A percentile compares a stretch with the other conserved stretches of the same genome.
Conservation (phyloP, 2,797 vertebrate species). For the Bryconaethiops microstoma region DNA sequence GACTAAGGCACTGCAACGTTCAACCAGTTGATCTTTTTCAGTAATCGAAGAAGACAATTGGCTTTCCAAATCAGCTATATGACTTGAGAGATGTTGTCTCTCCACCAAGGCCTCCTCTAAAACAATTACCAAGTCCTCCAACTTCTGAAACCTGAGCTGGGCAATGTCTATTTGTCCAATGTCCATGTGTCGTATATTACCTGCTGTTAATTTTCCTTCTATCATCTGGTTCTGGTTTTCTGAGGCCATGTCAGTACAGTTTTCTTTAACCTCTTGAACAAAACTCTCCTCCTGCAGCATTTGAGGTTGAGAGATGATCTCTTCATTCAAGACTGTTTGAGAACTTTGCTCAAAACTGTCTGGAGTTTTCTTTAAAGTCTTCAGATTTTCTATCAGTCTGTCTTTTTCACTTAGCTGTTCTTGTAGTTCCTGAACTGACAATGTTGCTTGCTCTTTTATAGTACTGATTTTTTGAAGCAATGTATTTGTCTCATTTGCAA, state of each 20-base stretch:
- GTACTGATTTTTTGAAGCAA: slow-evolving; percentile 83
- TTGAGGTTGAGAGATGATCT: slow-evolving; percentile 62
- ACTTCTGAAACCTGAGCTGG: slow-evolving; percentile 71
- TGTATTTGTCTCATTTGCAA: slow-evolving; percentile 85
- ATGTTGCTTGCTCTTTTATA: slow-evolving; percentile 81
- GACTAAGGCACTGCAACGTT: slow-evolving; percentile 62
- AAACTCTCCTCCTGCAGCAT: slow-evolving; percentile 77
- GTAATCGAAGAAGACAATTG: slow-evolving; percentile 70
- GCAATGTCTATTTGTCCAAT: slow-evolving; percentile 63
- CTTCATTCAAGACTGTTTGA: slow-evolving; percentile 71
- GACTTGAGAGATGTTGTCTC: slow-evolving; percentile 63
- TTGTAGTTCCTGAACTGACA: slow-evolving; percentile 81
- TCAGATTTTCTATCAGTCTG: slow-evolving; percentile 76
- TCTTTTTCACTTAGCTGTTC: slow-evolving; percentile 84
- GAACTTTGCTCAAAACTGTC: slow-evolving; percentile 66
- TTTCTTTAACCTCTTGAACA: slow-evolving; percentile 76
- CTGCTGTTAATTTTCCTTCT: slow-evolving; percentile 60
- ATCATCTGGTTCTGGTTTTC: slow-evolving; percentile 74
- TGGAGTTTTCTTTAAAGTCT: slow-evolving; percentile 71
- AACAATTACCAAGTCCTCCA: slow-evolving; percentile 69
- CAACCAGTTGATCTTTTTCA: slow-evolving; percentile 73
- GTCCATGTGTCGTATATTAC: slow-evolving; percentile 61
- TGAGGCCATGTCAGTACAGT: slow-evolving; percentile 65
- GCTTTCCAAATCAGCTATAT: slow-evolving; percentile 66
- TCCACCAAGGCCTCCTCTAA: slow-evolving; percentile 70